A percentile compares a stretch with the other conserved stretches of the same genome.
Evolutionary conservation across 2,888 invertebrate species (phyloP).

Genomic region (Callyntrura sp.): DNA sequence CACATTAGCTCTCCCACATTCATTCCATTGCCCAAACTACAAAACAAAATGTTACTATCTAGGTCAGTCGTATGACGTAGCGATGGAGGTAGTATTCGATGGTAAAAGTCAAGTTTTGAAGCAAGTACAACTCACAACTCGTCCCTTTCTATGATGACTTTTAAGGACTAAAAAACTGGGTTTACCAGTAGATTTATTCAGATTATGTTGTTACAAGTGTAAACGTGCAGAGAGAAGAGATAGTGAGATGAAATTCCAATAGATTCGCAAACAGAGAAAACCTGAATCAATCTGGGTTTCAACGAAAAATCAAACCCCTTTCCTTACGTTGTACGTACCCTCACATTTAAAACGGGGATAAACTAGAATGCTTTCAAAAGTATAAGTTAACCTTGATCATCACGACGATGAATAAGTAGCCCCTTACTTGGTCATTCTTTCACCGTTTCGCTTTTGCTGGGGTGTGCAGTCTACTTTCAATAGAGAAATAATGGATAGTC

Average conservation of each 20-base stretch:
- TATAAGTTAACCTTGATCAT: conserved; percentile 23
- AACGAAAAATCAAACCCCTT: conserved; percentile 56
- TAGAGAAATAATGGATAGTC: too few relatives aligned
- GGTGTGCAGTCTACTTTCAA: not conserved
- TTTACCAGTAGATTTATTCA: conserved; percentile 46
- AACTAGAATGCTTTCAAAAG: conserved; percentile 9
- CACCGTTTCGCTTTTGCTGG: too few relatives aligned
- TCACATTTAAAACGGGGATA: not conserved
- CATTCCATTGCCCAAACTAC: conserved; percentile 20
- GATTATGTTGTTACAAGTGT: not conserved
- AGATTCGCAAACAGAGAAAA: conserved; percentile 51
- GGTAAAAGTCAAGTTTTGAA: conserved; percentile 61
- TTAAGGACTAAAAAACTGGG: conserved; percentile 63
- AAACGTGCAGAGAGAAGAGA: conserved; percentile 1
- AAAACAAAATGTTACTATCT: conserved; percentile 41
- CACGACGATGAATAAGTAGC: not conserved
- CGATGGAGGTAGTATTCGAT: conserved; percentile 21
- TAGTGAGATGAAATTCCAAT: conserved; percentile 5
- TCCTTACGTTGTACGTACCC: conserved; percentile 28
- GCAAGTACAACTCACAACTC: conserved; percentile 45
- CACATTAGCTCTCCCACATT: conserved; percentile 42
- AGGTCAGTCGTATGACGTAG: conserved; percentile 69
- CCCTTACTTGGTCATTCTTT: too few relatives aligned
- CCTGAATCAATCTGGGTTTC: conserved; percentile 75
- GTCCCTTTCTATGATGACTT: not conserved